These are phyloP conservation scores for Drosophila cognata DNA, from an alignment of 2,888 invertebrate species.

Conservation along the genomic window DNA sequence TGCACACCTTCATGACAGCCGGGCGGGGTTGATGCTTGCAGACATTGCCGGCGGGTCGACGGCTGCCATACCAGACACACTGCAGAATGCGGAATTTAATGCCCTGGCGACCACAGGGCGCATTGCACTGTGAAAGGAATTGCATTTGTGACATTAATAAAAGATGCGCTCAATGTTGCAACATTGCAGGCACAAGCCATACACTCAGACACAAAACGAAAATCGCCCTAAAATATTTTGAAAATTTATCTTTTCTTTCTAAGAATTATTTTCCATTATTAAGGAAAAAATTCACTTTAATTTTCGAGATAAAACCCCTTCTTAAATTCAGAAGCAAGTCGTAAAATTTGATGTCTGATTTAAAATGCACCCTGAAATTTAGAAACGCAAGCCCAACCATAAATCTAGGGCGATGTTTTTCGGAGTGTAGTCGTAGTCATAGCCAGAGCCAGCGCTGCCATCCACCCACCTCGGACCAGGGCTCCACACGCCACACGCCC, in stretches of 20 bases:
- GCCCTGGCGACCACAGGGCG: conserved; percentile 92
- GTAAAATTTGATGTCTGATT: too few relatives aligned
- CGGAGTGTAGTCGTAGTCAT: background rate
- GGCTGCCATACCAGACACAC: conserved; percentile 96
- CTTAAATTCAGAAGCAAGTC: background rate
- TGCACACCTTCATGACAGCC: conserved; percentile 91
- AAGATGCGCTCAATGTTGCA: conserved; percentile 34
- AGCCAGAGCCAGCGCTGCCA: background rate
- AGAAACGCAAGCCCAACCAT: background rate
- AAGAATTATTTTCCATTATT: too few relatives aligned
- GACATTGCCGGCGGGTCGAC: conserved; percentile 93
- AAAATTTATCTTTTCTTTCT: background rate
- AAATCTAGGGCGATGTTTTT: background rate
- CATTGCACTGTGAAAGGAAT: conserved; percentile 90
- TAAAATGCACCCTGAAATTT: background rate
- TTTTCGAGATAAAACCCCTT: background rate
- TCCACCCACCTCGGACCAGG: conserved; percentile 94
- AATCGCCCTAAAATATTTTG: background rate
- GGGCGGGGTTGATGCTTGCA: conserved; percentile 92
- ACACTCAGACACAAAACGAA: background rate
- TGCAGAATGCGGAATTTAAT: conserved; percentile 94
- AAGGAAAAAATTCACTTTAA: background rate
- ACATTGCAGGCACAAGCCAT: background rate
- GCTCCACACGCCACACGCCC: conserved; percentile 95
- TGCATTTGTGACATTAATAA: conserved; percentile 60